Evolutionary conservation across 2,797 vertebrate genomes (phyloP), one percentile per base, ranked within the genome.

Genomic region (Pangasius macronema): DNA sequence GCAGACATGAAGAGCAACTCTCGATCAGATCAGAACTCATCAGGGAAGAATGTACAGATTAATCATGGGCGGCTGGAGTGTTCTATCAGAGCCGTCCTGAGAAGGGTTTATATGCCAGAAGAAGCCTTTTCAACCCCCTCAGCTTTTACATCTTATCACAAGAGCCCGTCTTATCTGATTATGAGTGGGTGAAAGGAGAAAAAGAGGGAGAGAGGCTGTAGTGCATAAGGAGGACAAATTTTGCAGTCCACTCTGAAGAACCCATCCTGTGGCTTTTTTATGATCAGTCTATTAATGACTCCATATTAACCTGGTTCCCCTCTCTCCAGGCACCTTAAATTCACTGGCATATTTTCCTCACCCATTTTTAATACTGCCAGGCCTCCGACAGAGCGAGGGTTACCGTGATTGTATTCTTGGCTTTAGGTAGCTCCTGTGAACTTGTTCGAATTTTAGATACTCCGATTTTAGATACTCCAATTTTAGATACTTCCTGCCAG

Each of bases 231-330:
- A 85, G 91, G 83, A 92, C 85, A 84, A 46, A 86, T 90, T 82
- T 86, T 92, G 90, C 92, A 83, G 93, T 91, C 90, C 91, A 81
- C 79, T 90, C 84, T 81, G 89, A 89, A 30, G 61, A 79, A 67
- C 53, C 36, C 24, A 3, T 10, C 22, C 83, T 61, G n/a, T 46
- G 63, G 51, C 59, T 57, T 79, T 67, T 90, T 90, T 90, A 16
- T 61, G 33, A 42, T 75, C 77, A 20, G 90, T 82, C 84, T 88
- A 90, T 93, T 89, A 90, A 84, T 73, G 90, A 55, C 65, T 89
- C 90, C 91, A 89, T 51, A 86, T 92, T 94, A 92, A 93, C 90
- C 91, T 55, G 82, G 68, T 85, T 90, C 75, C 76, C 68, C 42
- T 39, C 68, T 81, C 87, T 89, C 89, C 77, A 91, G 36, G 57